Evolutionary conservation across 2,113 vertebrate genomes (phyloP).

Genomic region (mouse (Mus musculus)): GRCm39 chr1:171439501-171440000

Average conservation of each 20-base stretch:
- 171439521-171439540: neutral
- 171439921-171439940: neutral
- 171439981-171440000: neutral
- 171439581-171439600: neutral
- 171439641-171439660: neutral
- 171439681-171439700: accelerated
- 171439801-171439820: neutral
- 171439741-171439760: neutral
- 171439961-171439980: neutral
- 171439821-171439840: neutral
- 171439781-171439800: neutral
- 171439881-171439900: neutral
- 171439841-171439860: neutral
- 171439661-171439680: constrained; percentile 11
- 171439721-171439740: neutral
- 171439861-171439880: neutral
- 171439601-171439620: neutral
- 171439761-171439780: neutral
- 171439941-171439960: neutral
- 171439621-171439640: neutral
- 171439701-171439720: neutral
- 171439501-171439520: neutral
- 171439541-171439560: neutral
- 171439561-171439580: neutral
- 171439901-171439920: neutral